phyloP scores from a whole-genome alignment of 2,113 vertebrate genomes.

The Microcebus jonahi region DNA sequence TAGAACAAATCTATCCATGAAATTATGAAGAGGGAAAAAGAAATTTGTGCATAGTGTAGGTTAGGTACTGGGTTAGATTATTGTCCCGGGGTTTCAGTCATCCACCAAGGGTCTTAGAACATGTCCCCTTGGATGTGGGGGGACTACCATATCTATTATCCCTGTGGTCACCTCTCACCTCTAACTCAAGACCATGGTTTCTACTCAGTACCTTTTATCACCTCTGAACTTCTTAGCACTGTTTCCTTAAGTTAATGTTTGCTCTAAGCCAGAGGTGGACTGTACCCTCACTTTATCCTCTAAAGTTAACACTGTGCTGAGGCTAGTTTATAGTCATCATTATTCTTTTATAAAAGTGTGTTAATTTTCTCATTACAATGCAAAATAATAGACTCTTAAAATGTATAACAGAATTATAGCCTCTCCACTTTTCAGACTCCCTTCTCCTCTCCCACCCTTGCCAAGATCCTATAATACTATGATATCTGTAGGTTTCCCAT shows the following conservation, averaged over 20 bases:
- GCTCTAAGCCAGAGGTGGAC: background rate
- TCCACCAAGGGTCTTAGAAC: background rate
- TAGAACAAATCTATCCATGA: background rate
- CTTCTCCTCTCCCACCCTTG: background rate
- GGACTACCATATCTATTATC: background rate
- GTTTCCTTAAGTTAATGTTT: background rate
- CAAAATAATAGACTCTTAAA: constrained; percentile 35
- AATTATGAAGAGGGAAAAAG: background rate
- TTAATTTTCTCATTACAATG: background rate
- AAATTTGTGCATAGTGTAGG: background rate
- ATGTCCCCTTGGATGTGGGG: background rate
- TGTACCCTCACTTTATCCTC: background rate
- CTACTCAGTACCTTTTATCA: background rate
- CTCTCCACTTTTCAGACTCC: background rate
- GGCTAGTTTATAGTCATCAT: background rate
- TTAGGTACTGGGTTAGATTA: background rate
- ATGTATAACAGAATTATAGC: background rate
- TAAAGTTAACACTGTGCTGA: background rate
- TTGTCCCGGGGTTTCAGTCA: background rate
- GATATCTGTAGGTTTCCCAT: background rate
- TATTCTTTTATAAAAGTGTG: background rate
- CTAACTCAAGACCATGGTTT: background rate
- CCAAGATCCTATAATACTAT: background rate
- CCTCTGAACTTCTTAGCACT: background rate
- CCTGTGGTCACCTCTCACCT: background rate